These are phyloP conservation scores for Denticeps clupeoides DNA, from an alignment of 2,797 vertebrate genomes.

Conservation along the genomic window DNA sequence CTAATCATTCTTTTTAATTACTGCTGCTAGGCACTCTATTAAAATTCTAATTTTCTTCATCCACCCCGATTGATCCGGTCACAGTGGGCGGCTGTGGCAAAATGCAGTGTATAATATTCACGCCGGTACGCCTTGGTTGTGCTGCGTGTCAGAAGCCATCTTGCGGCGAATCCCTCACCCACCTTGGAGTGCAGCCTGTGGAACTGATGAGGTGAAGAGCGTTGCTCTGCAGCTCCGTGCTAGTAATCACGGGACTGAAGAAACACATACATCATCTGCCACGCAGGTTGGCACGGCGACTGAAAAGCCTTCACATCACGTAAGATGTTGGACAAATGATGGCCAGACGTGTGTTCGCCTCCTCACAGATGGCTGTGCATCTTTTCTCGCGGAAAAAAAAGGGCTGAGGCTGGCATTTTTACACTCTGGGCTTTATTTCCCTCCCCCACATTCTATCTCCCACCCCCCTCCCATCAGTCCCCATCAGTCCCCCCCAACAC, in stretches of 20 bases:
- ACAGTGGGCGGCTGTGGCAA: conserved; percentile 77
- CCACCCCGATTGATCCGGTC: conserved; percentile 85
- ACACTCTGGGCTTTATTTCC: conserved; percentile 22
- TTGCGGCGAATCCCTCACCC: conserved; percentile 90
- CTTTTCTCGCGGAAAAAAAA: conserved; percentile 55
- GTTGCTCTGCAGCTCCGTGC: conserved; percentile 84
- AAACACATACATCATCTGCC: conserved; percentile 99
- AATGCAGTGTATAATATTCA: conserved; percentile 83
- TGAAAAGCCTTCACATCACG: conserved; percentile 94
- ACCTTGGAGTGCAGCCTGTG: conserved; percentile 88
- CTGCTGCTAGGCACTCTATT: conserved; percentile 65
- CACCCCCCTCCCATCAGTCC: conserved; percentile 3
- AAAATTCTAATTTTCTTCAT: conserved; percentile 77
- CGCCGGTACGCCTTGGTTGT: conserved; percentile 70
- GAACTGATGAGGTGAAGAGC: conserved; percentile 99
- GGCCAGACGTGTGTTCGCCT: conserved; percentile 90
- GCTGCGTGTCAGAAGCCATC: conserved; percentile 94
- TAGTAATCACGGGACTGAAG: conserved; percentile 99
- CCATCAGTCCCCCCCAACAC: conserved; percentile 14
- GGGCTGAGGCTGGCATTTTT: conserved; percentile 85
- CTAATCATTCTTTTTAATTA: conserved; percentile 83
- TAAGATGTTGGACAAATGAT: conserved; percentile 98
- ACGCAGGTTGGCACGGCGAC: conserved; percentile 92
- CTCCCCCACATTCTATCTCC: conserved; percentile 40
- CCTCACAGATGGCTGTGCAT: conserved; percentile 82